Evolutionary conservation across 2,113 vertebrate genomes (phyloP).

Genomic region (Marmota flaviventris): DNA sequence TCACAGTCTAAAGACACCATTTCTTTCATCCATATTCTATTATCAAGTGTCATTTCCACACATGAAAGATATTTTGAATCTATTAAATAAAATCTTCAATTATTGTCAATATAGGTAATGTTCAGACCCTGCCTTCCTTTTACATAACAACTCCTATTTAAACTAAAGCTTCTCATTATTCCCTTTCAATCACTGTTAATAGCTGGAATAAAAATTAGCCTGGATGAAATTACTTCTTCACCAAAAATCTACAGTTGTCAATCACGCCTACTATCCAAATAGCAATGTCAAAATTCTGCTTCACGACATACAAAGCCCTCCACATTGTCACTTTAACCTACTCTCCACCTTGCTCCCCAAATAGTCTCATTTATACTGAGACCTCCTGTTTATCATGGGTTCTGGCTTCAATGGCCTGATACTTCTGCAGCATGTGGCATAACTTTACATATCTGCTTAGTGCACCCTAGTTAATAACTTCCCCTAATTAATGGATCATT

Average conservation of each 20-base stretch:
- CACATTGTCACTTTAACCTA: not conserved
- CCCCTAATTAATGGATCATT: not conserved
- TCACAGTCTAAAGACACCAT: not conserved
- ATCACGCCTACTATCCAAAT: not conserved
- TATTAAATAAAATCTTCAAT: conserved; percentile 12
- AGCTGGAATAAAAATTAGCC: conserved; percentile 42
- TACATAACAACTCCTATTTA: conserved; percentile 4
- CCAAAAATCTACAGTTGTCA: not conserved
- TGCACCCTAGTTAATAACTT: not conserved
- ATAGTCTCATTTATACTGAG: not conserved
- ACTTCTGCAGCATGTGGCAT: not conserved
- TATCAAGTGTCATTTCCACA: not conserved
- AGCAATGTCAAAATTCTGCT: not conserved
- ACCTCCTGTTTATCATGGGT: not conserved
- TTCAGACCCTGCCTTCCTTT: not conserved
- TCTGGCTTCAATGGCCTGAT: not conserved
- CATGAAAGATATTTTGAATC: not conserved
- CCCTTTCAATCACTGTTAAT: not conserved
- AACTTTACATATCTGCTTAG: not conserved
- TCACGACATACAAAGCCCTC: not conserved
- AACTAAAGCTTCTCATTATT: not conserved
- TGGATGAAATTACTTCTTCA: not conserved
- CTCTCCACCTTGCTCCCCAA: fast-evolving
- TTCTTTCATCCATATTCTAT: not conserved
- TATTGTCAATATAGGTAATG: not conserved